Conservation (phyloP, 2,888 invertebrate species). For the Stratiomys singularior region DNA sequence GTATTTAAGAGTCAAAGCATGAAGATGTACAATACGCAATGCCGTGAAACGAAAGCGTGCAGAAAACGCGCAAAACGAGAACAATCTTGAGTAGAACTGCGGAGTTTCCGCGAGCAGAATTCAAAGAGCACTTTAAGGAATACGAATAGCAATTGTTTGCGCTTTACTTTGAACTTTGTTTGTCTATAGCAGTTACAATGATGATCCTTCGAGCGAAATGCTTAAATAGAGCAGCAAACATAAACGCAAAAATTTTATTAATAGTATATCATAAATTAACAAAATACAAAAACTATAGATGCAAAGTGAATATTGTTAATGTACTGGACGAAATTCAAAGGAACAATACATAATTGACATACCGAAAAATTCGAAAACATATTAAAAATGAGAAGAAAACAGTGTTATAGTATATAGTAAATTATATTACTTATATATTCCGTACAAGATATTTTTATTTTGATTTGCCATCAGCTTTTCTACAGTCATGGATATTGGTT, state of each 20-base stretch:
- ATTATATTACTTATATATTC: constrained; percentile 44
- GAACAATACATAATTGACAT: background rate
- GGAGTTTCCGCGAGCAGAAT: too few species aligned
- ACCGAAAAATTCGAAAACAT: constrained; percentile 3
- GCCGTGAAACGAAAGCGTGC: background rate
- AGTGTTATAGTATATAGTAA: constrained; percentile 44
- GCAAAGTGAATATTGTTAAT: constrained; percentile 14
- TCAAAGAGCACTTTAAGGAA: background rate
- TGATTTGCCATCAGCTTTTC: background rate
- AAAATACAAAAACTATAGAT: background rate
- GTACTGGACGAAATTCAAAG: constrained; percentile 8
- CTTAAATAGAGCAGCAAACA: constrained; percentile 8
- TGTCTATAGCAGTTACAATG: background rate
- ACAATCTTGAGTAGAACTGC: background rate
- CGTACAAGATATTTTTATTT: constrained; percentile 12
- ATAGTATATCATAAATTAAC: constrained; percentile 6
- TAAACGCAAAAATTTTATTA: constrained; percentile 15
- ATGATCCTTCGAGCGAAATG: background rate
- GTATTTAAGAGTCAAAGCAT: constrained; percentile 10
- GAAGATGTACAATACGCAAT: constrained; percentile 20
- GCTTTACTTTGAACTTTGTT: background rate
- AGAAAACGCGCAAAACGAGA: background rate
- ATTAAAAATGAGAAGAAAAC: constrained; percentile 20
- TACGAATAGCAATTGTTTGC: background rate
- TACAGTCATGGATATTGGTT: background rate